Percentiles rank a stretch among this genome's conserved stretches.
phyloP scores from a whole-genome alignment of 2,797 vertebrate genomes.

The Coracias cyanogaster region DNA sequence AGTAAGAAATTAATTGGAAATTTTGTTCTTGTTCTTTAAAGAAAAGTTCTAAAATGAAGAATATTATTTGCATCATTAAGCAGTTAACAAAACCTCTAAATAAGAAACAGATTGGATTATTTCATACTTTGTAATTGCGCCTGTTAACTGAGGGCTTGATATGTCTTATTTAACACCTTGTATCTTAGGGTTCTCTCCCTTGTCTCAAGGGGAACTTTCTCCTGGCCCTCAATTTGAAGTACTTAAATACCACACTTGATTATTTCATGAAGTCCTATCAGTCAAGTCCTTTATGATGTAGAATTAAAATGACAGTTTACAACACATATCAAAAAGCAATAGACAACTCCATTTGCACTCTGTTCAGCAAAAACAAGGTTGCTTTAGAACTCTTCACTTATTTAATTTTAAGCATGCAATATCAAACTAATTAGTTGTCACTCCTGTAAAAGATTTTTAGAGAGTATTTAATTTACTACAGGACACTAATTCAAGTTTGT shows the following conservation, averaged over 20 bases:
- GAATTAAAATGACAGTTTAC: not conserved
- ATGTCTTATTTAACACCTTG: not conserved
- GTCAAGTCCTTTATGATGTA: not conserved
- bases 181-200: not conserved
- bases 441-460: not conserved
- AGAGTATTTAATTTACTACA: conserved; percentile 11
- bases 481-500: not conserved
- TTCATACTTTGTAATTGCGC: not conserved
- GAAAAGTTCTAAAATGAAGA: not conserved
- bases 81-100: not conserved
- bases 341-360: not conserved
- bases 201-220: not conserved
- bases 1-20: not conserved
- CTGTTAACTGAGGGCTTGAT: not conserved
- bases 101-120: not conserved
- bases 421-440: conserved; percentile 9
- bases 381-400: not conserved
- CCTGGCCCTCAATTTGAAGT: not conserved
- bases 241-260: not conserved
- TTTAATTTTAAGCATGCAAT: not conserved
- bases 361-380: not conserved
- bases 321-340: not conserved
- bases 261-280: not conserved
- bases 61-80: not conserved
- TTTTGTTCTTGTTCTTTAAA: not conserved